phyloP scores from a whole-genome alignment of 2,113 vertebrate species.

The Columbina picui region DNA sequence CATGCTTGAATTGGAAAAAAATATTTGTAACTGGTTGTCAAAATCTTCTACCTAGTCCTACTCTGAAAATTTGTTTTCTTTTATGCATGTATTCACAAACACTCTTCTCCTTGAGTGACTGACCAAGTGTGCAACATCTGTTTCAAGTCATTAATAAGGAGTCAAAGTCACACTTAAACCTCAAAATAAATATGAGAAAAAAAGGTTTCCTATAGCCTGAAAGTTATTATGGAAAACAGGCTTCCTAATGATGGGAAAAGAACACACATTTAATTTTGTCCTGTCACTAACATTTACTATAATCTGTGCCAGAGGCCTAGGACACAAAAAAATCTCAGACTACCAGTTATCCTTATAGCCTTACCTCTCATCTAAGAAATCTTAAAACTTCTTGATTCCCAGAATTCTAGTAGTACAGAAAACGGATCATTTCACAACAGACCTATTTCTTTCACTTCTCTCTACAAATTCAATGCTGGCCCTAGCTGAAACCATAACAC shows the following conservation, averaged over 20 bases:
- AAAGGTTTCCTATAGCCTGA: neutral
- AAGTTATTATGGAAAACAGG: neutral
- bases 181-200: neutral
- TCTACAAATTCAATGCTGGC: neutral
- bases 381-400: neutral
- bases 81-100: accelerated
- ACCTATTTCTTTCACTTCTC: neutral
- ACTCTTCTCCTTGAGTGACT: neutral
- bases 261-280: neutral
- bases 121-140: neutral
- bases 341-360: neutral
- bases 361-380: neutral
- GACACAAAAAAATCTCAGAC: neutral
- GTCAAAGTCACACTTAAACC: neutral
- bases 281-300: neutral
- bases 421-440: neutral
- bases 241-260: neutral
- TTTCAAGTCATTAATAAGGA: neutral
- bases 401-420: neutral
- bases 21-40: neutral
- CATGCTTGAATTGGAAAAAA: neutral
- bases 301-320: neutral
- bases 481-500: neutral
- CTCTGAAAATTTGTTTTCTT: neutral
- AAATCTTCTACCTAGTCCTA: neutral